Percentiles rank a stretch among this genome's conserved stretches.
Conservation (phyloP, 2,113 vertebrate genomes). For the Lepisosteus oculatus region DNA sequence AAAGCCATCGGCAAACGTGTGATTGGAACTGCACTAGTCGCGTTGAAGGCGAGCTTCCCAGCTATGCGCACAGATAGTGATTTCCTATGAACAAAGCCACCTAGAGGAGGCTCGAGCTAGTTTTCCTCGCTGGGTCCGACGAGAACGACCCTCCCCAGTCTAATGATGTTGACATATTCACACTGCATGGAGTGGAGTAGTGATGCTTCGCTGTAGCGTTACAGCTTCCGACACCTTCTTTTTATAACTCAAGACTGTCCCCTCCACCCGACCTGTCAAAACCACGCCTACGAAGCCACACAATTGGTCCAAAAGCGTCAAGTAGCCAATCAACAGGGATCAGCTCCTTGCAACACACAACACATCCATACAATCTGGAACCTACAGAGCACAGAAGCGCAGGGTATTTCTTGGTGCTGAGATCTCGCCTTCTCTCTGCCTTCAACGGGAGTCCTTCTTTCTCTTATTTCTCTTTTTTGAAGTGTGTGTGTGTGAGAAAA, state of each 20-base stretch:
- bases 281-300: constrained; percentile 95
- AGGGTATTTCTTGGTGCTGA: constrained; percentile 83
- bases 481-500: constrained; percentile 58
- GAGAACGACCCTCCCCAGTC: constrained; percentile 62
- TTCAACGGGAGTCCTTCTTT: constrained; percentile 54
- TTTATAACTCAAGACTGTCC: constrained; percentile 95
- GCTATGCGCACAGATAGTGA: constrained; percentile 23
- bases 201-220: constrained; percentile 83
- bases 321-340: constrained; percentile 97
- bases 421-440: constrained; percentile 67
- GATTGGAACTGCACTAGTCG: constrained; percentile 9
- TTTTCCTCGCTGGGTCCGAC: constrained; percentile 39
- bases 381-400: constrained; percentile 87
- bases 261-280: constrained; percentile 97
- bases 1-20: constrained; percentile 7
- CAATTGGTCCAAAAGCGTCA: constrained; percentile 99
- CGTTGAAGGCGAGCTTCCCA: constrained; percentile 16
- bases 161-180: constrained; percentile 87
- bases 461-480: constrained; percentile 57
- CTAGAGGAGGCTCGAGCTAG: constrained; percentile 19
- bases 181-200: constrained; percentile 73
- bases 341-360: constrained; percentile 81
- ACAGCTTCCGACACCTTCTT: constrained; percentile 94
- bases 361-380: constrained; percentile 89
- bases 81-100: constrained; percentile 27